phyloP scores from a whole-genome alignment of 2,113 vertebrate species.

The Lycaon pictus region DNA sequence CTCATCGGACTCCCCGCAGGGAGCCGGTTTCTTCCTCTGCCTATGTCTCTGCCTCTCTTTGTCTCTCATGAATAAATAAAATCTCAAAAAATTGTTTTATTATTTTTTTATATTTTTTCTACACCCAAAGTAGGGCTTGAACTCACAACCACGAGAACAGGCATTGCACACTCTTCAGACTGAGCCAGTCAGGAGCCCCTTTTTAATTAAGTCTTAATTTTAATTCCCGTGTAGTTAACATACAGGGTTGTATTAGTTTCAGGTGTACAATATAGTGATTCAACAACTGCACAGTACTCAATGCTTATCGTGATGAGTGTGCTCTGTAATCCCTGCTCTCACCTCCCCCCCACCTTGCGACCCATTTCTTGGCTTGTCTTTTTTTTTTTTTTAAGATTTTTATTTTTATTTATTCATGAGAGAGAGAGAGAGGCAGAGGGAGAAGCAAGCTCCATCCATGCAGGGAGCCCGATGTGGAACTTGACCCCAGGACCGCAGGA shows the following conservation, averaged over 20 bases:
- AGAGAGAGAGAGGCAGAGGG: too few species aligned
- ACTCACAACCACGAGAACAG: neutral
- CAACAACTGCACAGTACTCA: neutral
- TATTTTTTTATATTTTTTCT: neutral
- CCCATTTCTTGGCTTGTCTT: neutral
- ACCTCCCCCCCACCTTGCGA: neutral
- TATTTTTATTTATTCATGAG: too few species aligned
- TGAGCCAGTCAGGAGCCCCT: neutral
- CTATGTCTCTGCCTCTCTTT: too few species aligned
- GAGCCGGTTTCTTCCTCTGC: too few species aligned
- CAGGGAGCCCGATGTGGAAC: too few species aligned
- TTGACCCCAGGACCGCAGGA: too few species aligned
- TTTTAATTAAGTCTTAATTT: neutral
- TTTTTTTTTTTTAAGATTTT: neutral
- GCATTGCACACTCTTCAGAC: fast-evolving
- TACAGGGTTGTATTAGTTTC: neutral
- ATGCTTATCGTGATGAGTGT: fast-evolving
- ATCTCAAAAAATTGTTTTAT: too few species aligned
- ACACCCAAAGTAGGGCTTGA: neutral
- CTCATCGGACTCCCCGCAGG: too few species aligned
- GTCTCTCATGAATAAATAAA: too few species aligned
- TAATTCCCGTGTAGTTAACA: neutral
- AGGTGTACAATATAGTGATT: neutral
- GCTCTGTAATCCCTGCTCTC: neutral
- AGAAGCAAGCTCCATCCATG: too few species aligned